Conservation (phyloP, 2,797 vertebrate species). For the Craterocephalus amniculus region DNA sequence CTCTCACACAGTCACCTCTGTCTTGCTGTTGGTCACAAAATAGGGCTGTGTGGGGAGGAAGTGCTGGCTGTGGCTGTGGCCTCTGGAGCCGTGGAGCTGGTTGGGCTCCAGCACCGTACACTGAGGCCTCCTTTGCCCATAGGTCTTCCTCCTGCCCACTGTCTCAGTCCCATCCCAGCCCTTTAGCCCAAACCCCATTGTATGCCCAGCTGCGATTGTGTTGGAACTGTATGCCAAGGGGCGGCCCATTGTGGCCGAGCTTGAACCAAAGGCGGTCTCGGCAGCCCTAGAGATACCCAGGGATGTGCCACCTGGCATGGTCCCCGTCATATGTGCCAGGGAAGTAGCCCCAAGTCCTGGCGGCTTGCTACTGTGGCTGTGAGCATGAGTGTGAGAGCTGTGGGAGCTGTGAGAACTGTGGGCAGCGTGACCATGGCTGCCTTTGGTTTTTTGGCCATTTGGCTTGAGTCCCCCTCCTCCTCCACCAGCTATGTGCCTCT, state of each 20-base stretch:
- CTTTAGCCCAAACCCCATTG: slow-evolving; percentile 79
- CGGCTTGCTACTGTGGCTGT: slow-evolving; percentile 78
- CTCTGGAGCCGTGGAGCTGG: slow-evolving; percentile 88
- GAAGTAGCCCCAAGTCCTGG: slow-evolving; percentile 69
- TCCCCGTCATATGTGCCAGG: slow-evolving; percentile 77
- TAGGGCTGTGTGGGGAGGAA: slow-evolving; percentile 95
- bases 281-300: slow-evolving; percentile 70
- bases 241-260: slow-evolving; percentile 83
- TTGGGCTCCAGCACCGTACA: slow-evolving; percentile 89
- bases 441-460: slow-evolving; percentile 90
- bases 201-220: slow-evolving; percentile 71
- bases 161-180: slow-evolving; percentile 94
- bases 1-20: slow-evolving; percentile 97
- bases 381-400: slow-evolving; percentile 60
- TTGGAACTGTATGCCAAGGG: slow-evolving; percentile 76
- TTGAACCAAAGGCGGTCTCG: slow-evolving; percentile 55
- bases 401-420: slow-evolving; percentile 62
- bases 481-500: slow-evolving; percentile 78
- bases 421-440: slow-evolving; percentile 61
- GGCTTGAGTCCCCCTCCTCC: slow-evolving; percentile 77
- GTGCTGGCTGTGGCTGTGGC: slow-evolving; percentile 88
- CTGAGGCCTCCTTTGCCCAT: slow-evolving; percentile 89
- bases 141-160: slow-evolving; percentile 90
- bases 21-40: slow-evolving; percentile 99
- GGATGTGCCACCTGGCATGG: slow-evolving; percentile 76